Evolutionary conservation across 2,113 vertebrate species (phyloP).

Genomic region (Ariopsis seemanni): DNA sequence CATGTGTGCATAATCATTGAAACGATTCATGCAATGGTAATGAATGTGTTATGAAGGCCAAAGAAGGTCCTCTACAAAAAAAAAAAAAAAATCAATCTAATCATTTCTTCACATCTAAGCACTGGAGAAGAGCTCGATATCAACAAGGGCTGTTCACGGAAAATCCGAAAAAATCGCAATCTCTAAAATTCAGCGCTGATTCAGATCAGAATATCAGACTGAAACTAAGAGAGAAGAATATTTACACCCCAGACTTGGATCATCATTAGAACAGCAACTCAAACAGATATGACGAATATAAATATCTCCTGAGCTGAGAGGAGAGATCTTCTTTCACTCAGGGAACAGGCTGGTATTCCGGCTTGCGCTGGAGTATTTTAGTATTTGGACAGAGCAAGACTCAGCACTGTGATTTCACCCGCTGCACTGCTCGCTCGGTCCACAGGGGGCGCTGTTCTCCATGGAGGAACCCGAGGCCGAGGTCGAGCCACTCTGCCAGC

Average conservation of each 20-base stretch:
- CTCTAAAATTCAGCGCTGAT: neutral
- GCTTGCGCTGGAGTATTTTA: too few relatives aligned
- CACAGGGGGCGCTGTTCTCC: slow-evolving; percentile 55
- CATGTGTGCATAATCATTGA: too few relatives aligned
- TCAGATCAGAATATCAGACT: neutral
- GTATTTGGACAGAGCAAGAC: neutral
- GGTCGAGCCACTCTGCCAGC: slow-evolving; percentile 58
- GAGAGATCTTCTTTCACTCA: neutral
- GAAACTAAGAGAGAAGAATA: neutral
- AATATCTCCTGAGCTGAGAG: neutral
- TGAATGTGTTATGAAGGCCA: too few relatives aligned
- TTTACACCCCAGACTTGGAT: neutral
- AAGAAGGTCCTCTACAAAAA: too few relatives aligned
- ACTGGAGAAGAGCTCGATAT: too few relatives aligned
- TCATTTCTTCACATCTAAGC: too few relatives aligned
- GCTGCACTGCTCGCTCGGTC: slow-evolving; percentile 54
- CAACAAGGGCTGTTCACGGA: neutral
- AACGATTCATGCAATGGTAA: too few relatives aligned
- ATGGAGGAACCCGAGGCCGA: slow-evolving; percentile 47
- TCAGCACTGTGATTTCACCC: slow-evolving; percentile 55
- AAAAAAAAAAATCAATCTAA: too few relatives aligned
- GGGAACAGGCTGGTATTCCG: neutral
- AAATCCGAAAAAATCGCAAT: neutral
- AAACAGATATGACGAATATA: neutral
- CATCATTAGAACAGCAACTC: neutral